Evolutionary conservation across 2,113 vertebrate species (phyloP), one percentile per base, ranked within the genome.

Genomic region (Passer domesticus): DNA sequence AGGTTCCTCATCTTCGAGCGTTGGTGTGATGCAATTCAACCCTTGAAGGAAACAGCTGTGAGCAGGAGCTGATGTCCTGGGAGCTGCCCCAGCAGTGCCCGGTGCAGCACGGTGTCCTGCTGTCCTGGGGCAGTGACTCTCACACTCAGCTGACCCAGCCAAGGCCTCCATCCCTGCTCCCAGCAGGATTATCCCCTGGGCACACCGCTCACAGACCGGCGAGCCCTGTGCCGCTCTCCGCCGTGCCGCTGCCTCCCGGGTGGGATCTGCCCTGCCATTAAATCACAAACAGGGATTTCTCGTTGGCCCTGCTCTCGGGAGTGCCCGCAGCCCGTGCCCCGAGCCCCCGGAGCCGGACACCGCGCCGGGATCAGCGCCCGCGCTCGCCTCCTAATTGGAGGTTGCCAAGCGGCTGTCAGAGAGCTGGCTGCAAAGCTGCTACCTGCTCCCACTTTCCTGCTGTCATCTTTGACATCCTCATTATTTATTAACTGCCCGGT

Each of bases 401-500:
- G n/a, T 62, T 97, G 94, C 94, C 94, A 95, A 62, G 94, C 18
- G 20, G 94, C 90, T 95, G 96, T 92, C 93, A 85, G 91, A 72
- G 74, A 37, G 43, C 93, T 63, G 91, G 52, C 87, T 95, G 90
- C 73, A 89, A 70, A 90, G 93, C 89, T 90, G 91, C 67, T 89
- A 17, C 92, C 90, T 80, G 92, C 74, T 96, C 93, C 81, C 93
- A 25, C 90, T 78, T 76, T 23, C 94, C 82, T 79, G 91, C 85
- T 92, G 93, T 83, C 96, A 56, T 91, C 94, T 87, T 75, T 95
- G 93, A 96, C 96, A 94, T 91, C 77, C 92, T 91, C 94, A 94
- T 96, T 96, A 96, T 95, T 96, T 95, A 94, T 96, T 93, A 92
- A 96, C 93, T 97, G 88, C 85, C 94, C 73, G 33, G 69, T 77